Evolutionary conservation across 2,113 vertebrate species (phyloP).

Genomic region (Mesocricetus auratus): DNA sequence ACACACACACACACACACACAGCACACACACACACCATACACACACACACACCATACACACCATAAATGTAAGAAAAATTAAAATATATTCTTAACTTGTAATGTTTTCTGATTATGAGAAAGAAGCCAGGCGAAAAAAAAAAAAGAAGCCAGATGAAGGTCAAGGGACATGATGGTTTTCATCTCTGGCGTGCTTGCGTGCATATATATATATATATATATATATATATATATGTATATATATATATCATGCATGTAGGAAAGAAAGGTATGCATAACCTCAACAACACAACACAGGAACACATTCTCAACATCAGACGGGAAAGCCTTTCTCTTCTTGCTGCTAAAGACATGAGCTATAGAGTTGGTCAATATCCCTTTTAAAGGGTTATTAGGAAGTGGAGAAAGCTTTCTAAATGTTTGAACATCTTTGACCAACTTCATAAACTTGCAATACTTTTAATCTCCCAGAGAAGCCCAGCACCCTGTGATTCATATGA

Average conservation of each 20-base stretch:
- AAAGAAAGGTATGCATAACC: not conserved
- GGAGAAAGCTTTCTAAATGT: conserved; percentile 5
- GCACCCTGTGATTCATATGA: conserved; percentile 10
- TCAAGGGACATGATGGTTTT: not conserved
- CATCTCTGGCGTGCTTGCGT: no score
- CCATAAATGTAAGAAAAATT: not conserved
- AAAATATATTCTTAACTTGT: not conserved
- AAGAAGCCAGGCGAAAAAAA: not conserved
- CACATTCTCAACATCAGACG: not conserved
- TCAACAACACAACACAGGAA: not conserved
- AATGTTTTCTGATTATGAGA: not conserved
- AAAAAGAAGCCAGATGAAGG: not conserved
- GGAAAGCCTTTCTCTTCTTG: not conserved
- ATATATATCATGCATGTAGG: not conserved
- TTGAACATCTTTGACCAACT: conserved; percentile 28
- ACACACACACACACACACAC: not conserved
- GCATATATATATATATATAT: no score
- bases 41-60: no score
- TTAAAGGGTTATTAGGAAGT: not conserved
- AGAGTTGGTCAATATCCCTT: not conserved
- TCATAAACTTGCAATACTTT: not conserved
- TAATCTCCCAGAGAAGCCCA: conserved; percentile 50
- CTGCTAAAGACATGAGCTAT: not conserved
- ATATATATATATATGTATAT: no score
- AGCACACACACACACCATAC: not conserved